Percentiles rank a stretch among this genome's conserved stretches.
phyloP scores from a whole-genome alignment of 1,140 invertebrate genomes.

The Gryon sp. region DNA sequence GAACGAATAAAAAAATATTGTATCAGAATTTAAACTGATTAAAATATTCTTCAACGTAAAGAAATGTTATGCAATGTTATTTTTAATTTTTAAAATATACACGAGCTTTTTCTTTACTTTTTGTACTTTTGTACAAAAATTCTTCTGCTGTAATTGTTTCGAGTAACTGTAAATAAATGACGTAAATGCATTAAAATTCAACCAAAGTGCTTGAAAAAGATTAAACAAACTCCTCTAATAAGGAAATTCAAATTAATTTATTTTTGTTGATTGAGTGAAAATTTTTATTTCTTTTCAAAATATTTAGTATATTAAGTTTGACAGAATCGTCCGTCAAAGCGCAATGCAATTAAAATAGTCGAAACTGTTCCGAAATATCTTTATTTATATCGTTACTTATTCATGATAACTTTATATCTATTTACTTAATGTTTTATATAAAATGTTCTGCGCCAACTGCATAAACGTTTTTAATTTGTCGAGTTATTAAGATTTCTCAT shows the following conservation, averaged over 20 bases:
- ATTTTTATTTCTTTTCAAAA: conserved; percentile 8
- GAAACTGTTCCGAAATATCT: conserved; percentile 27
- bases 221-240: conserved; percentile 38
- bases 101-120: too few species aligned
- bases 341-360: conserved; percentile 6
- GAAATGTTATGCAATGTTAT: too few species aligned
- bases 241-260: conserved; percentile 21
- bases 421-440: too few species aligned
- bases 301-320: conserved; percentile 40
- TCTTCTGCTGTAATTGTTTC: too few species aligned
- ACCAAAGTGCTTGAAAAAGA: conserved; percentile 22
- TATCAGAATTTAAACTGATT: too few species aligned
- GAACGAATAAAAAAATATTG: too few species aligned
- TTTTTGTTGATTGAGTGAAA: conserved; percentile 45
- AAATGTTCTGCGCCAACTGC: conserved; percentile 18
- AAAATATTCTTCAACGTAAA: too few species aligned
- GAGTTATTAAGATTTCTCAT: too few species aligned
- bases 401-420: conserved; percentile 35
- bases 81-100: too few species aligned
- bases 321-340: conserved; percentile 30
- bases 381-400: conserved; percentile 31
- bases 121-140: too few species aligned
- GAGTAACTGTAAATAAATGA: not conserved
- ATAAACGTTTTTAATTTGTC: conserved; percentile 15
- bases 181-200: conserved; percentile 41